Evolutionary conservation across 2,113 vertebrate species (phyloP).

Genomic region (Lontra canadensis): DNA sequence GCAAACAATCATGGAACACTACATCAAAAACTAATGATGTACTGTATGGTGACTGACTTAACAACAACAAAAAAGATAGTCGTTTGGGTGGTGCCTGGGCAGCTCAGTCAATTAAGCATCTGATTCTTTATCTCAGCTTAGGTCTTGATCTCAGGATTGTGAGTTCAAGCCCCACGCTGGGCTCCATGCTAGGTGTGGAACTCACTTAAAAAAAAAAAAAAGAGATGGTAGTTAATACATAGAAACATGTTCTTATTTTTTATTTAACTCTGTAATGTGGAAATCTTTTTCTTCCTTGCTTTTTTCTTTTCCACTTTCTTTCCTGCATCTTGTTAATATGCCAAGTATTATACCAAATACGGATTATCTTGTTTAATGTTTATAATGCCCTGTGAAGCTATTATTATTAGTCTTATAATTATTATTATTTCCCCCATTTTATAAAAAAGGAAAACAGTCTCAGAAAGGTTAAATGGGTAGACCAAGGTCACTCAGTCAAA

Average conservation of each 20-base stretch:
- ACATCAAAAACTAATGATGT: too few relatives aligned
- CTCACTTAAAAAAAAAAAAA: not conserved
- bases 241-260: not conserved
- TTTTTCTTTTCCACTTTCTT: not conserved
- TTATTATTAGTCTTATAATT: not conserved
- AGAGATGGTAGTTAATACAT: not conserved
- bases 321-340: not conserved
- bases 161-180: not conserved
- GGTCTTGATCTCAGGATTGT: not conserved
- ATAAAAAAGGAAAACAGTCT: not conserved
- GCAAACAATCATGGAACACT: too few relatives aligned
- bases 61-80: not conserved
- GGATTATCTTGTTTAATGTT: not conserved
- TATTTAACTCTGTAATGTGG: not conserved
- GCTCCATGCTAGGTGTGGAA: not conserved
- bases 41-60: too few relatives aligned
- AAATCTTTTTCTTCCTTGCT: not conserved
- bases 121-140: not conserved
- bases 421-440: not conserved
- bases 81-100: not conserved
- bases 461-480: not conserved
- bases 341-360: not conserved
- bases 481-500: not conserved
- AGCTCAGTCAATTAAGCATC: not conserved
- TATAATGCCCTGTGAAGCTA: not conserved